Conservation (phyloP, 2,113 vertebrate genomes). For the Lampris incognitus region DNA sequence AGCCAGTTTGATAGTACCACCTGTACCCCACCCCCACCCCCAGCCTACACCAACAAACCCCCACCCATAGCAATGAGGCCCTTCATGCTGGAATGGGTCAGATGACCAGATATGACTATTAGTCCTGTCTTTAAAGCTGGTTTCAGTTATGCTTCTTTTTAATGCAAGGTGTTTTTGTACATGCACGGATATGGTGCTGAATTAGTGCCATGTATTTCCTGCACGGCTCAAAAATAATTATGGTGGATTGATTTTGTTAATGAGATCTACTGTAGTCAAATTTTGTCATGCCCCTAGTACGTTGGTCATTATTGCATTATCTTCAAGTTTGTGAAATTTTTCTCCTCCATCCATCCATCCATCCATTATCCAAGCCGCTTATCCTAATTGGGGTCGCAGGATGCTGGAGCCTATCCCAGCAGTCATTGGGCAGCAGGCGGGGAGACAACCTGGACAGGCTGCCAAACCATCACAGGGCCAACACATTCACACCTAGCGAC, state of each 20-base stretch:
- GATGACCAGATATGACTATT: slow-evolving; percentile 44
- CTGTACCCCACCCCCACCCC: slow-evolving; percentile 34
- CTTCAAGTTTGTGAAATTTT: background rate
- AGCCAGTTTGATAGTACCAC: slow-evolving; percentile 27
- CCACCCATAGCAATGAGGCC: slow-evolving; percentile 29
- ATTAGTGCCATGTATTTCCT: background rate
- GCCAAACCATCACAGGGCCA: too few species aligned
- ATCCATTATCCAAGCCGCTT: too few species aligned
- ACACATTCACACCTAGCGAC: too few species aligned
- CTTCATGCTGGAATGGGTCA: slow-evolving; percentile 44
- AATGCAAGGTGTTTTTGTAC: slow-evolving; percentile 10
- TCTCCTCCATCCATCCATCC: too few species aligned
- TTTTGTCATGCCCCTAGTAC: slow-evolving; percentile 3
- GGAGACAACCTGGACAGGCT: too few species aligned
- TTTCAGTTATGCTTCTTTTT: background rate
- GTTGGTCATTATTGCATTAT: slow-evolving; percentile 2
- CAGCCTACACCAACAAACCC: background rate
- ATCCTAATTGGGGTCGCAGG: too few species aligned
- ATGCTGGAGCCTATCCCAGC: too few species aligned
- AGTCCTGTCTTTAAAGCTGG: slow-evolving; percentile 21
- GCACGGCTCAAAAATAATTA: background rate
- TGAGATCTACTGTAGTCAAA: background rate
- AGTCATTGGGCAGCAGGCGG: too few species aligned
- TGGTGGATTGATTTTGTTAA: background rate
- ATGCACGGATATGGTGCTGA: slow-evolving; percentile 19